These are phyloP conservation scores for Macropodus opercularis DNA, from an alignment of 2,797 vertebrate genomes.

Conservation along the genomic window DNA sequence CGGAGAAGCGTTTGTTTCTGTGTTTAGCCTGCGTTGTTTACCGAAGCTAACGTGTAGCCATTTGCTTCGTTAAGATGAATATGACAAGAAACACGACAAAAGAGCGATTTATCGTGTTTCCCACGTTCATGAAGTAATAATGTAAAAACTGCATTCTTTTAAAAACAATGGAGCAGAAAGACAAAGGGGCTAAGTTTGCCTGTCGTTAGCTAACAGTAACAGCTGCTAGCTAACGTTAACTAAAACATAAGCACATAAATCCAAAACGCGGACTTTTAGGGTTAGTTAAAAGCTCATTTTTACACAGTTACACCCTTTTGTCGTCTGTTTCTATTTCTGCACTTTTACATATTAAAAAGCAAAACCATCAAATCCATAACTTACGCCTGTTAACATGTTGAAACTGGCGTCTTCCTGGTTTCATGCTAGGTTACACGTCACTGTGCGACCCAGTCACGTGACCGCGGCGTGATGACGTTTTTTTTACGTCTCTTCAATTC, in stretches of 20 bases:
- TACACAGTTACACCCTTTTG: too few relatives aligned
- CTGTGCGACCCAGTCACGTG: slow-evolving; percentile 19
- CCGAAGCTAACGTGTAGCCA: too few relatives aligned
- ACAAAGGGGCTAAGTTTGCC: slow-evolving; percentile 5
- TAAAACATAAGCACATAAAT: not conserved
- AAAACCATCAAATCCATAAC: not conserved
- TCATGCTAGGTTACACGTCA: slow-evolving; percentile 59
- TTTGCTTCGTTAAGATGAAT: not conserved
- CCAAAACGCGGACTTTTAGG: not conserved
- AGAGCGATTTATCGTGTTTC: too few relatives aligned
- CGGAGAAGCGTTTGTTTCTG: too few relatives aligned
- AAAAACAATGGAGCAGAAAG: not conserved
- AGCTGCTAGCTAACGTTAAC: not conserved
- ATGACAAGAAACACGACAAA: too few relatives aligned
- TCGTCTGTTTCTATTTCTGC: accelerated
- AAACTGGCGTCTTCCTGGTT: slow-evolving; percentile 47
- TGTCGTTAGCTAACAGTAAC: not conserved
- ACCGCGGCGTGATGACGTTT: slow-evolving; percentile 18
- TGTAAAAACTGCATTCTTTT: too few relatives aligned
- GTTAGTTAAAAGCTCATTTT: accelerated
- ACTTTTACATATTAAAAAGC: accelerated
- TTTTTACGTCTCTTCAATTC: too few relatives aligned
- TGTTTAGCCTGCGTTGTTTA: not conserved
- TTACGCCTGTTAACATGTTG: slow-evolving; percentile 70
- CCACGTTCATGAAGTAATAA: too few relatives aligned